These are phyloP conservation scores for Trisateles emortualis DNA, from an alignment of 2,888 invertebrate genomes.

Conservation along the genomic window DNA sequence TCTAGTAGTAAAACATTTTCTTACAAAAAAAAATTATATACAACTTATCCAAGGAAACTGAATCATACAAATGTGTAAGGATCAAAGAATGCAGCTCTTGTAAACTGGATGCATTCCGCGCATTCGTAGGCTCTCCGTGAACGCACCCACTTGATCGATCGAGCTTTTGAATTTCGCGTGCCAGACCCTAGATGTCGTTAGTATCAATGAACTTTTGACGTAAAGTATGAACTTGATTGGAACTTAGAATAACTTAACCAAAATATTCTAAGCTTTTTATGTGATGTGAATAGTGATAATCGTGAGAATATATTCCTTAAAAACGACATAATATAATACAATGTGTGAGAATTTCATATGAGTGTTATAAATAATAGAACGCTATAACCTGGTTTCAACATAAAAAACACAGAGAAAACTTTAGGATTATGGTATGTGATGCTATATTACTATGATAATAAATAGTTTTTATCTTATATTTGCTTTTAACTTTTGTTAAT, in stretches of 20 bases:
- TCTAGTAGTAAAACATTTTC: slow-evolving; percentile 67
- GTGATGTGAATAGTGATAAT: slow-evolving; percentile 75
- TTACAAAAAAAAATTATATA: slow-evolving; percentile 62
- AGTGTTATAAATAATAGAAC: slow-evolving; percentile 54
- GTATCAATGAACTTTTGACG: slow-evolving; percentile 84
- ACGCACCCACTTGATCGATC: slow-evolving; percentile 71
- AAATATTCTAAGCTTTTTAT: slow-evolving; percentile 81
- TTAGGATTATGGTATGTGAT: slow-evolving; percentile 57
- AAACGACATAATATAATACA: slow-evolving; percentile 65
- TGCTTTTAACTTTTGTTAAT: slow-evolving; percentile 12
- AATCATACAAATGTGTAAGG: slow-evolving; percentile 33
- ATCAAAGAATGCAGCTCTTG: slow-evolving; percentile 41
- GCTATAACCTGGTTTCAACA: slow-evolving; percentile 51
- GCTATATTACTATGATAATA: slow-evolving; percentile 38
- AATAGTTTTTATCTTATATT: slow-evolving; percentile 17
- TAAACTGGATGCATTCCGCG: slow-evolving; percentile 63
- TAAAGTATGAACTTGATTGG: slow-evolving; percentile 75
- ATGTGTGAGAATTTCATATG: slow-evolving; percentile 62
- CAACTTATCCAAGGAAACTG: slow-evolving; percentile 60
- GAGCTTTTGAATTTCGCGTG: slow-evolving; percentile 75
- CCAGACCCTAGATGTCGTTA: slow-evolving; percentile 74
- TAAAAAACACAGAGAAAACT: slow-evolving; percentile 44
- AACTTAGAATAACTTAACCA: slow-evolving; percentile 83
- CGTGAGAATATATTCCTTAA: slow-evolving; percentile 66
- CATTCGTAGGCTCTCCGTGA: slow-evolving; percentile 56